phyloP scores from a whole-genome alignment of 2,888 invertebrate genomes.

The Melanotus villosus region DNA sequence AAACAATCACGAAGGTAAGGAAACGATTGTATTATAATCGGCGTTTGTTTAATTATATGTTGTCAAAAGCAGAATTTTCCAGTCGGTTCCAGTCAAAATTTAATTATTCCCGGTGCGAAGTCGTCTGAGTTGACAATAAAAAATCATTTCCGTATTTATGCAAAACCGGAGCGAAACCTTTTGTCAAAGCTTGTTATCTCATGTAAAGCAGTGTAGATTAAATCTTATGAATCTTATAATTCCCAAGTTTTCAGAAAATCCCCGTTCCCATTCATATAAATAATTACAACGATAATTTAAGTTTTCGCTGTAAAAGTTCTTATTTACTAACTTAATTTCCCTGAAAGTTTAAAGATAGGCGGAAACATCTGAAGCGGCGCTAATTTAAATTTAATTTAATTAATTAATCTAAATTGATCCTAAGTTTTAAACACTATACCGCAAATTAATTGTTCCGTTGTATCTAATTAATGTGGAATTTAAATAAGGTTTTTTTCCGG shows the following conservation, averaged over 20 bases:
- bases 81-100: constrained; percentile 13
- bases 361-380: constrained; percentile 36
- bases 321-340: constrained; percentile 45
- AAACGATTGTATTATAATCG: neutral
- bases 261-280: constrained; percentile 38
- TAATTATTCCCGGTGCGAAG: constrained; percentile 17
- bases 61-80: constrained; percentile 25
- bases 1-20: neutral
- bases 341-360: constrained; percentile 37
- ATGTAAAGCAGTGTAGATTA: constrained; percentile 33
- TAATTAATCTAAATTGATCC: constrained; percentile 47
- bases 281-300: constrained; percentile 43
- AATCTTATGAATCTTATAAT: constrained; percentile 33
- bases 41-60: constrained; percentile 18
- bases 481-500: constrained; percentile 58
- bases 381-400: constrained; percentile 48
- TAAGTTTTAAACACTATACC: constrained; percentile 48
- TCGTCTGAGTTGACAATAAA: constrained; percentile 19
- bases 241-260: constrained; percentile 26
- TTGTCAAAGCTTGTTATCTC: constrained; percentile 32
- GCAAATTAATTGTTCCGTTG: constrained; percentile 57
- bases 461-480: constrained; percentile 60
- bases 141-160: constrained; percentile 33
- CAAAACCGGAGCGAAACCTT: constrained; percentile 23
- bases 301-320: constrained; percentile 34